Evolutionary conservation across 1,140 invertebrate genomes (phyloP), one percentile per base, ranked within the genome.

Genomic region (Aphelenchoides avenae): DNA sequence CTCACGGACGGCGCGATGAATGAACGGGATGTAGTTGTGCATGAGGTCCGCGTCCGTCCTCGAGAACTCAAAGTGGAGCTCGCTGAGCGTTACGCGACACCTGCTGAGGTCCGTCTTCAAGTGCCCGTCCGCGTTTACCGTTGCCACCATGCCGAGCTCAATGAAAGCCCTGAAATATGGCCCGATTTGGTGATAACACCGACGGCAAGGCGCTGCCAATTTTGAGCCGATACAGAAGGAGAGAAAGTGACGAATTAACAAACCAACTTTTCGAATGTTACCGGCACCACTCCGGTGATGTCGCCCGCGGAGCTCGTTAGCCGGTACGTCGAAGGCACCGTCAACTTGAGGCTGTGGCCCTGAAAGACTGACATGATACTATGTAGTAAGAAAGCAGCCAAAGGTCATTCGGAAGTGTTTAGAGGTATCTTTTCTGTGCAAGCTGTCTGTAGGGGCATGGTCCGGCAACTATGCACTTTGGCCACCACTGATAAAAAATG

Each of bases 181-280:
- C 24, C 26, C 22, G 50, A 51, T 13, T 52, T 27, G 24, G 3
- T 7, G 11, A 50, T 4, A 5, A 5, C 15, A 5, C n/a, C 20
- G n/a, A n/a, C n/a, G n/a, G n/a, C n/a, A 50, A 33, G 15, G 24
- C 15, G 7, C 5, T 5, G 43, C 11, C 9, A 50, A 11, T 15
- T 27, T 51, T 50, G 22, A 27, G 37, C 33, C 20, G 5, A 20
- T 50, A 33, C 1, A 50, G 5, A 42, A 7, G 15, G 20, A 58
- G 30, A 36, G 1, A 47, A 34, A 30, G 13, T 30, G 3, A 22
- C 41, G 11, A 26, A 59, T 34, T 41, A 44, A 24, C 31, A 60
- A 36, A 42, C 53, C 47, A 34, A 72, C 63, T 63, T 70, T 40
- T 77, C 75, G 34, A 74, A 66, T 22, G 71, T 66, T 20, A 74